Percentiles rank a stretch among this genome's conserved stretches.
phyloP scores from a whole-genome alignment of 2,888 invertebrate genomes.

The Brachypalpus laphriformis region DNA sequence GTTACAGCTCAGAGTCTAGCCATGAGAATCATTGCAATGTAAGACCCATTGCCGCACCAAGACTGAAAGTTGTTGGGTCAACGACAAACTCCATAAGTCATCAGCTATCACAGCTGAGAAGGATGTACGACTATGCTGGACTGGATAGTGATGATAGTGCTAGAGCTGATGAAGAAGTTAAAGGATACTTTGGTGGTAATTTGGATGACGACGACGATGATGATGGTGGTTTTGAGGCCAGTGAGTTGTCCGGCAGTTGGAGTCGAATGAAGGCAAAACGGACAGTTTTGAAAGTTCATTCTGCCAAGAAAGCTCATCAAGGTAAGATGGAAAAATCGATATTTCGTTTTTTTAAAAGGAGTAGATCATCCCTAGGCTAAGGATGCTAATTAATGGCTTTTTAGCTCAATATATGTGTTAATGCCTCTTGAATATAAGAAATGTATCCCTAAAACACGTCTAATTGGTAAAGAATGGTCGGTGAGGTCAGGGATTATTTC shows the following conservation, averaged over 20 bases:
- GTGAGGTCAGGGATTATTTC: too few species aligned
- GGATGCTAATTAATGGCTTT: slow-evolving; percentile 26
- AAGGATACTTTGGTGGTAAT: slow-evolving; percentile 83
- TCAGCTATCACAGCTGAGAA: slow-evolving; percentile 80
- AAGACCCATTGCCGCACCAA: slow-evolving; percentile 79
- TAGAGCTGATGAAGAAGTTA: slow-evolving; percentile 86
- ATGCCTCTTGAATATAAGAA: neutral
- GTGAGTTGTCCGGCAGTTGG: slow-evolving; percentile 84
- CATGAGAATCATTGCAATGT: slow-evolving; percentile 8
- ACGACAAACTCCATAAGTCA: slow-evolving; percentile 80
- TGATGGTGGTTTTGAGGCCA: slow-evolving; percentile 79
- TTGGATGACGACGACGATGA: slow-evolving; percentile 78
- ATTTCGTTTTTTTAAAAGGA: slow-evolving; percentile 14
- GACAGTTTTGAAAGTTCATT: slow-evolving; percentile 80
- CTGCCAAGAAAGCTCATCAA: slow-evolving; percentile 75
- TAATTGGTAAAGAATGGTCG: too few species aligned
- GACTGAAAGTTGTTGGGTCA: slow-evolving; percentile 80
- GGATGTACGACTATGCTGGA: slow-evolving; percentile 81
- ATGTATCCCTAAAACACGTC: too few species aligned
- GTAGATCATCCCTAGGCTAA: slow-evolving; percentile 69
- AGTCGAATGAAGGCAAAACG: slow-evolving; percentile 84
- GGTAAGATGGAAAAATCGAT: slow-evolving; percentile 64
- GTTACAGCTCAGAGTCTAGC: slow-evolving; percentile 56
- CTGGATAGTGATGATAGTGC: slow-evolving; percentile 84
- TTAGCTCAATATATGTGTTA: neutral